Conservation (phyloP, 2,888 invertebrate species). For the Ypsolopha scabrella region DNA sequence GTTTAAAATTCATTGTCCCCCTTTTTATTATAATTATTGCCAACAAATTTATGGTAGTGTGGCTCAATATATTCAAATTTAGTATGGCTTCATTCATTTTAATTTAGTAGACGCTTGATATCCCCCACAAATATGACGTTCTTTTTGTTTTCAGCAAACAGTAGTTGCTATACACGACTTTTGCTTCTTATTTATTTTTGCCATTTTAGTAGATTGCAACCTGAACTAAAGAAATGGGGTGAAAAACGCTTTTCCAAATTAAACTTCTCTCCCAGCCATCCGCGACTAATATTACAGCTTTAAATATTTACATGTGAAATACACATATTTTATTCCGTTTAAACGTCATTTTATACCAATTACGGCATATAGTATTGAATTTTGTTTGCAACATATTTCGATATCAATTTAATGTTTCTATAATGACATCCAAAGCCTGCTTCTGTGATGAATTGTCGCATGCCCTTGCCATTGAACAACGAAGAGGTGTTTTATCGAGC, state of each 20-base stretch:
- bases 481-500: not conserved
- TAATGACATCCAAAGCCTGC: constrained; percentile 20
- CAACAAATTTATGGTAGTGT: too few relatives aligned
- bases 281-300: not conserved
- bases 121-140: too few relatives aligned
- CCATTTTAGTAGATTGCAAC: constrained; percentile 46
- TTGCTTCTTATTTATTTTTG: constrained; percentile 30
- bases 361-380: constrained; percentile 7
- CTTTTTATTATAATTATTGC: too few relatives aligned
- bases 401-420: not conserved
- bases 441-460: constrained; percentile 37
- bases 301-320: not conserved
- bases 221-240: constrained; percentile 5
- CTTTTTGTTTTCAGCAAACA: constrained; percentile 21
- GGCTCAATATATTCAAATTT: too few relatives aligned
- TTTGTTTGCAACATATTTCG: constrained; percentile 9
- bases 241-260: not conserved
- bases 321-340: too few relatives aligned
- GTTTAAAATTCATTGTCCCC: too few relatives aligned
- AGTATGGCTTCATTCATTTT: too few relatives aligned
- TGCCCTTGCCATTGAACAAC: constrained; percentile 20
- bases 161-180: not conserved
- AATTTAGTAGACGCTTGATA: too few relatives aligned
- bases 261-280: not conserved
- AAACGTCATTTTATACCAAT: too few relatives aligned